Percentiles rank a stretch among this genome's conserved stretches.
Evolutionary conservation across 2,797 vertebrate genomes (phyloP).

Genomic region (Manis pentadactyla): DNA sequence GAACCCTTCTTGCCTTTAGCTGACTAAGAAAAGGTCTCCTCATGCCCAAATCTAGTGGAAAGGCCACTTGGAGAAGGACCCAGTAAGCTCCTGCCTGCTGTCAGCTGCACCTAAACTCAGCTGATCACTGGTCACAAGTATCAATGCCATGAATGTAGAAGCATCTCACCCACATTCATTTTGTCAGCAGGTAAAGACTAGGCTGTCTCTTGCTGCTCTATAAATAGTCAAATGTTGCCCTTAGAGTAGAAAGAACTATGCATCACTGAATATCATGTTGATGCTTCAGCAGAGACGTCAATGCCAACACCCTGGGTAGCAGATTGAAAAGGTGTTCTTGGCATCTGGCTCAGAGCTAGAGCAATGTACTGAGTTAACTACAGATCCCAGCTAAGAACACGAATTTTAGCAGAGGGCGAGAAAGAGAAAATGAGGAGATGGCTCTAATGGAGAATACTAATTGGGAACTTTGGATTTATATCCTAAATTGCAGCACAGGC

Average conservation of each 20-base stretch:
- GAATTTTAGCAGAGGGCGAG: constrained; percentile 55
- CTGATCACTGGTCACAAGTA: not conserved
- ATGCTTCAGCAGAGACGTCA: not conserved
- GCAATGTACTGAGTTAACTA: not conserved
- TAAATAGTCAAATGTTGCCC: constrained; percentile 57
- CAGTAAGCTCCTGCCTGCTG: not conserved
- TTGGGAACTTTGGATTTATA: constrained; percentile 29
- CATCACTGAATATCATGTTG: constrained; percentile 30
- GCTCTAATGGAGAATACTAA: constrained; percentile 37
- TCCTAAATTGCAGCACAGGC: not conserved
- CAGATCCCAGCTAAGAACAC: not conserved
- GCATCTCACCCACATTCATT: not conserved
- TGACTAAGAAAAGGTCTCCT: not conserved
- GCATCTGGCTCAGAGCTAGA: constrained; percentile 26
- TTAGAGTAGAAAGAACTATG: constrained; percentile 51
- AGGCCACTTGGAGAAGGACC: not conserved
- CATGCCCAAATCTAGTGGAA: not conserved
- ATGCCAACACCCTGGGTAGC: constrained; percentile 21
- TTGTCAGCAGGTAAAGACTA: constrained; percentile 45
- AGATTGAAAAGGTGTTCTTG: constrained; percentile 60
- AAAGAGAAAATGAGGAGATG: constrained; percentile 56
- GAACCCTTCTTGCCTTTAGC: not conserved
- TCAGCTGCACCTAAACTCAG: not conserved
- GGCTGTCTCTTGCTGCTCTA: constrained; percentile 38
- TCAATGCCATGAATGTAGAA: not conserved